Base-by-base conservation (phyloP, 2,888 invertebrate species). In the Holacanthella duospinosa region DNA sequence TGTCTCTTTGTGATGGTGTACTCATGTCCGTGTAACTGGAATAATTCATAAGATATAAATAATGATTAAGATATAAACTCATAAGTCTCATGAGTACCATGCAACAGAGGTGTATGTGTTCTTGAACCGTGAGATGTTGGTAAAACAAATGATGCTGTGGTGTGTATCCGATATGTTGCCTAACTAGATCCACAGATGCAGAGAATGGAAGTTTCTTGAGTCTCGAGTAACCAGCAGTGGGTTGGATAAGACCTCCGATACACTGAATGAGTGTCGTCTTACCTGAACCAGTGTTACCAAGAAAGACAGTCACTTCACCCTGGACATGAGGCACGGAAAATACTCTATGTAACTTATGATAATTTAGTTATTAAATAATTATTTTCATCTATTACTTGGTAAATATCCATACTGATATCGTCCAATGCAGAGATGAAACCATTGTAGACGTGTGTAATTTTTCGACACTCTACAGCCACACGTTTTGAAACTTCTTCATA, bases 101-200 rank as follows among this genome's bases (percentile, higher is more conserved):
- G 55, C 66, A 66, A n/a, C 65, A 62, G 1, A 68, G 25, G 26
- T 63, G 55, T 36, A 68, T 43, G 29, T 68, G 68, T 16, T 68
- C 68, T 29, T 68, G 66, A 1, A 66, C 66, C 1, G 68, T 65
- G 12, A 68, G 57, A 0, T 63, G 55, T 21, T 63, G 58, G 19
- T 66, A 64, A 1, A 68, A 53, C 43, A 65, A 61, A 6, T 56
- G 55, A 43, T 59, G 61, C 55, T 68, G 68, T 9, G 68, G 68
- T 55, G 64, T 64, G 16, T 66, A 57, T n/a, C 66, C 66, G 12
- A 68, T 64, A 36, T 57, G 61, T 12, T 62, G 60, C 28, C 60
- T 65, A 6, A 65, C 60, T 43, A 63, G 26, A 28, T 64, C 65
- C 16, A 62, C 57, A 43, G 63, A 60, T n/a, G 64, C 65, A 29